These are phyloP conservation scores for Phylloscopus trochilus DNA, from an alignment of 2,113 vertebrate genomes.

Conservation along the genomic window DNA sequence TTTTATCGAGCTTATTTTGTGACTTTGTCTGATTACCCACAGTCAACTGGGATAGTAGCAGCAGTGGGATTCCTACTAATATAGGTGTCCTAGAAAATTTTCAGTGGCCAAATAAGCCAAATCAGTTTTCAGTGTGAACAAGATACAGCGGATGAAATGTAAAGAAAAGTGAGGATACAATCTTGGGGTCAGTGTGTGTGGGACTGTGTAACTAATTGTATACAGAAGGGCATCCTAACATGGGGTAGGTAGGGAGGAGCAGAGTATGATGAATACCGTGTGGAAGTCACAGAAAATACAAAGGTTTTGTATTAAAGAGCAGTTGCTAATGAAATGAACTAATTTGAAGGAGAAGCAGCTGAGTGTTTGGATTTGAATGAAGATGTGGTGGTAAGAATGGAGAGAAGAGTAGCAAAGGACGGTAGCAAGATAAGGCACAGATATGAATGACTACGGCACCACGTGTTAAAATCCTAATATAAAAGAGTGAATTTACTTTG, in stretches of 20 bases:
- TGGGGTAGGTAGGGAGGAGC: background rate
- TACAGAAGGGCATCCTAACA: background rate
- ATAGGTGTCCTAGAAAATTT: background rate
- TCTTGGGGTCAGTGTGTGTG: background rate
- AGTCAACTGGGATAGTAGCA: background rate
- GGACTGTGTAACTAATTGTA: background rate
- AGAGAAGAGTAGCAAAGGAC: background rate
- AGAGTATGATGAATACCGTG: background rate
- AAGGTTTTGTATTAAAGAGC: background rate
- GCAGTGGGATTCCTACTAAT: background rate
- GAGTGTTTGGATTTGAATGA: background rate
- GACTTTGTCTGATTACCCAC: background rate
- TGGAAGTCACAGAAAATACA: background rate
- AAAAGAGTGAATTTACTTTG: background rate
- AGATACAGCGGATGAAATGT: background rate
- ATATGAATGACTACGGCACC: background rate
- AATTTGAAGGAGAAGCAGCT: background rate
- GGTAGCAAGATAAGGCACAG: background rate
- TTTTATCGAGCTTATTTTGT: fast-evolving
- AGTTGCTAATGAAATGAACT: background rate
- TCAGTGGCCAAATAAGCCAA: background rate
- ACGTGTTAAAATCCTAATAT: background rate
- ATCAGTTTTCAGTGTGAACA: background rate
- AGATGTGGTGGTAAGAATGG: background rate
- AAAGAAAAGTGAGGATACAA: background rate